Base-by-base conservation (phyloP, 2,888 invertebrate species). In the Drosophila hamatofila region DNA sequence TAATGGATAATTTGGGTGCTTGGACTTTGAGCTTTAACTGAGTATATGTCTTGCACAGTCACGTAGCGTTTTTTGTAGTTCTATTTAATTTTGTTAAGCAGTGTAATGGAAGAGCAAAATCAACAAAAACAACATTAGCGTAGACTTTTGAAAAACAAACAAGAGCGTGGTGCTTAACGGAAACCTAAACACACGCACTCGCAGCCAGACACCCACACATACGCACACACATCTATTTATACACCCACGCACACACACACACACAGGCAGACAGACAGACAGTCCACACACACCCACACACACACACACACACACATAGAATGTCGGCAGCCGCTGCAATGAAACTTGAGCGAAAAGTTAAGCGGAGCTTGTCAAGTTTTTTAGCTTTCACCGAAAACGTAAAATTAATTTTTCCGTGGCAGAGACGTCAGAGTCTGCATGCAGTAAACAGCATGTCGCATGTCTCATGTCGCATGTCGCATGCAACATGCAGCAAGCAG, bases 41-140 rank as follows among this genome's bases (percentile, higher is more conserved):
- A 12, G n/a, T 25, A 23, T 7, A 44, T 23, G 23, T 12, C 44
- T 25, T 14, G 7, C 42, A 21, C 11, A 44, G 21, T 44, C 11
- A 25, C 27, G 48, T n/a, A n/a, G 25, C 9, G 1, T 25, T 16
- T 16, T 30, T 12, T 7, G 7, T 1, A 33, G 30, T 14, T 21
- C 14, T 16, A 33, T 18, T 30, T 30, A 52, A 23, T n/a, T 37
- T 16, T 35, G 52, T n/a, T 52, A 9, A 37, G 3, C 52, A 52
- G 52, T 52, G 52, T 58, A 56, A 27, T 55, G 33, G 51, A 52
- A 76, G 72, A 64, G 78, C 78, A 67, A 56, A 77, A 62, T 70
- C 82, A 78, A 80, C 80, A 64, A 75, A 70, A 82, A 71, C 83
- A 75, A 80, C 66, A 80, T 82, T 67, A 71, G 59, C 46, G 75